Percentiles rank a stretch among this genome's conserved stretches.
Evolutionary conservation across 2,113 vertebrate genomes (phyloP).

Genomic region (Periophthalmodon schlosseri): DNA sequence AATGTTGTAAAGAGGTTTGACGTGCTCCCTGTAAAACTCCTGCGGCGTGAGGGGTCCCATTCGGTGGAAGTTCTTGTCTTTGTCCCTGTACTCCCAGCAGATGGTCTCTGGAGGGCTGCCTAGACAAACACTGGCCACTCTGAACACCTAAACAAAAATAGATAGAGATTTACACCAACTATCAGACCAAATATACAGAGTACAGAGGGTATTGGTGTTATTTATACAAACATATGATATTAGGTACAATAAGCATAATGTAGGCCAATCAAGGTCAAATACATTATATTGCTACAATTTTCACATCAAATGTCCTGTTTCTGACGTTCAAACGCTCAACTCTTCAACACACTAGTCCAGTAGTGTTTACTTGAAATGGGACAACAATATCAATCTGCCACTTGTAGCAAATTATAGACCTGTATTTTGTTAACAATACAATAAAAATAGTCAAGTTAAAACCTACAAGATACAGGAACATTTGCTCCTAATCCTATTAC

Average conservation of each 20-base stretch:
- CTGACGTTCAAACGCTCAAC: no score
- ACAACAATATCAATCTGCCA: no score
- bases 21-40: slow-evolving; percentile 91
- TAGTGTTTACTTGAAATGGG: no score
- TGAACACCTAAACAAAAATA: slow-evolving; percentile 82
- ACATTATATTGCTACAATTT: no score
- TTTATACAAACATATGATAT: not conserved
- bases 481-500: not conserved
- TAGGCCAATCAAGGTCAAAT: not conserved
- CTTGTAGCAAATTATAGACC: no score
- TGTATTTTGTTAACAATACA: no score
- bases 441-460: no score
- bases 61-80: slow-evolving; percentile 94
- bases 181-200: not conserved
- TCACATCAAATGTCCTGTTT: no score
- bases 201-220: not conserved
- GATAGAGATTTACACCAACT: not conserved
- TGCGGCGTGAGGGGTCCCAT: slow-evolving; percentile 87
- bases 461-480: not conserved
- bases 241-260: not conserved
- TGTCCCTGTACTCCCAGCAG: slow-evolving; percentile 96
- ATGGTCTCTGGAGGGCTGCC: slow-evolving; percentile 93
- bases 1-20: slow-evolving; percentile 94
- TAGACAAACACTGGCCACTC: slow-evolving; percentile 92
- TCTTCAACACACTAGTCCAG: no score